Conservation (phyloP, 1,140 invertebrate species). For the Orchesella cincta region DNA sequence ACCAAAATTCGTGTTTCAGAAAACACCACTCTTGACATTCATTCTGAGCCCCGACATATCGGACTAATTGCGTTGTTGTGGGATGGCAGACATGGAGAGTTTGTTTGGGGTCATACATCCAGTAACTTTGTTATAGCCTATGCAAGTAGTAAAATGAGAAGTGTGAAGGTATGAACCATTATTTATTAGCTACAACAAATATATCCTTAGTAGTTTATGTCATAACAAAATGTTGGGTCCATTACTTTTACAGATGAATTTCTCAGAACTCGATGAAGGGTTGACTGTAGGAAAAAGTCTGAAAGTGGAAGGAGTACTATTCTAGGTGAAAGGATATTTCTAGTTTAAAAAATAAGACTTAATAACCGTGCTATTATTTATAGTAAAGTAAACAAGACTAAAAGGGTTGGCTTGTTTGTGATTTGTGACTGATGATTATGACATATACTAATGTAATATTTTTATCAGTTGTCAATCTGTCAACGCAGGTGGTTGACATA, state of each 20-base stretch:
- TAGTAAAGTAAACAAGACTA: no score
- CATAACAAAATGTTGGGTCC: neutral
- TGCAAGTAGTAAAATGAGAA: slow-evolving; percentile 12
- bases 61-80: slow-evolving; percentile 42
- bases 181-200: neutral
- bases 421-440: no score
- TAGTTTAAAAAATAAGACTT: no score
- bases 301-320: slow-evolving; percentile 16
- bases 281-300: neutral
- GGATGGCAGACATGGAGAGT: slow-evolving; percentile 44
- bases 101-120: slow-evolving; percentile 41
- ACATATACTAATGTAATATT: no score
- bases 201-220: neutral
- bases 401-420: no score
- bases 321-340: neutral
- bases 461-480: no score
- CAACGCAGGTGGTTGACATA: no score
- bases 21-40: neutral
- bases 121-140: slow-evolving; percentile 37
- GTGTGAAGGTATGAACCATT: neutral
- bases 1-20: neutral
- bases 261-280: neutral
- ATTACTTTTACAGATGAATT: slow-evolving; percentile 24
- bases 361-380: no score
- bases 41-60: slow-evolving; percentile 29